Conservation (phyloP, 2,888 invertebrate genomes). For the Calameuta idolon region DNA sequence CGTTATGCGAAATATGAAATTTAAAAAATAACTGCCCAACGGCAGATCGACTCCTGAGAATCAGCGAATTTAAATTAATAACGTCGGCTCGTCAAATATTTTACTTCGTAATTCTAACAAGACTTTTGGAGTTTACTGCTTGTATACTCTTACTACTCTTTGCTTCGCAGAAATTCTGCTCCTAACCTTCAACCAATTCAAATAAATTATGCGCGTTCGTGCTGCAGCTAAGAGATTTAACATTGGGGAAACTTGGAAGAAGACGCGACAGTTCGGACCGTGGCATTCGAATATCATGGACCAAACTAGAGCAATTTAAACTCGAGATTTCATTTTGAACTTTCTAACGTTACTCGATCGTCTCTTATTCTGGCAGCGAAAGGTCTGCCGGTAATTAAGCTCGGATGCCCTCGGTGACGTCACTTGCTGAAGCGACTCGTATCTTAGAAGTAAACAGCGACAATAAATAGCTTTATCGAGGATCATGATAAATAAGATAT, state of each 20-base stretch:
- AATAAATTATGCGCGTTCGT: neutral
- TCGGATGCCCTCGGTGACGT: too few species aligned
- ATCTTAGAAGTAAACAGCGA: too few species aligned
- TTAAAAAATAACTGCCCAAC: neutral
- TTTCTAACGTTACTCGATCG: too few species aligned
- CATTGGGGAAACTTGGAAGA: neutral
- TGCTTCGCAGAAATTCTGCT: neutral
- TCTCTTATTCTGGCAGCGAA: too few species aligned
- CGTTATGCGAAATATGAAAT: neutral
- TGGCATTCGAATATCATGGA: neutral
- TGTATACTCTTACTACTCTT: neutral
- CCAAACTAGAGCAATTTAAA: too few species aligned
- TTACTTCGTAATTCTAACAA: neutral
- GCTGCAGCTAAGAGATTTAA: neutral
- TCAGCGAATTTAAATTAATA: neutral
- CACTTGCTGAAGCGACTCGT: too few species aligned
- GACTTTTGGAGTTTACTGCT: neutral
- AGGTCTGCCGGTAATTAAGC: too few species aligned
- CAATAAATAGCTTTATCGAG: too few species aligned
- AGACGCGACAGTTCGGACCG: neutral
- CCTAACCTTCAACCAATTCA: neutral
- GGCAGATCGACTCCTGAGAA: neutral
- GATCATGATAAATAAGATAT: too few species aligned
- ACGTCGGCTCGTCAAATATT: neutral
- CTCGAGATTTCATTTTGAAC: too few species aligned